Percentiles rank a stretch among this genome's conserved stretches.
These are phyloP conservation scores for Labeo calbasu DNA, from an alignment of 2,797 vertebrate genomes.

Conservation along the genomic window DNA sequence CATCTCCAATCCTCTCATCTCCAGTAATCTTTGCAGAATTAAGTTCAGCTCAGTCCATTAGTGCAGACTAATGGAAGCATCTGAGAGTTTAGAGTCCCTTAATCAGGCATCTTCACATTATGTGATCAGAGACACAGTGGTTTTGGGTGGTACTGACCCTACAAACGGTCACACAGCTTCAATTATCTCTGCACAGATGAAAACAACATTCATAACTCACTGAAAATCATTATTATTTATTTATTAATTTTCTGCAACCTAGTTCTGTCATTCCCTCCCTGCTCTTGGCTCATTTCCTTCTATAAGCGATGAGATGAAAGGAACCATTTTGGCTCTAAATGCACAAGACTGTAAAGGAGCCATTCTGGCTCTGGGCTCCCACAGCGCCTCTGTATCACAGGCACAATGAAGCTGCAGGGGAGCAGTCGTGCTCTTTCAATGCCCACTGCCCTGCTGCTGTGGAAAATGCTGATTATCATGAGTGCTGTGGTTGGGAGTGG, in stretches of 20 bases:
- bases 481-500: neutral
- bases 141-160: neutral
- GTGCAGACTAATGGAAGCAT: neutral
- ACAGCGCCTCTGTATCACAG: neutral
- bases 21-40: constrained; percentile 18
- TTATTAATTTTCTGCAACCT: neutral
- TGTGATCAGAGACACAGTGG: neutral
- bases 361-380: neutral
- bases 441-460: neutral
- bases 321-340: neutral
- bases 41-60: constrained; percentile 18
- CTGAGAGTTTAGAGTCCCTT: neutral
- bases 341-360: neutral
- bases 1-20: neutral
- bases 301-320: neutral
- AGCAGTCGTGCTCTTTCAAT: neutral
- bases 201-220: neutral
- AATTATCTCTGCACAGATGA: neutral
- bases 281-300: neutral
- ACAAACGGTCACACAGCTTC: neutral
- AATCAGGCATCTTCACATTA: neutral
- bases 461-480: neutral
- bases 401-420: neutral
- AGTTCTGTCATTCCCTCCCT: neutral
- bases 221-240: neutral